Base-by-base conservation (phyloP, 1,140 invertebrate genomes). In the Pollicipes pollicipes region DNA sequence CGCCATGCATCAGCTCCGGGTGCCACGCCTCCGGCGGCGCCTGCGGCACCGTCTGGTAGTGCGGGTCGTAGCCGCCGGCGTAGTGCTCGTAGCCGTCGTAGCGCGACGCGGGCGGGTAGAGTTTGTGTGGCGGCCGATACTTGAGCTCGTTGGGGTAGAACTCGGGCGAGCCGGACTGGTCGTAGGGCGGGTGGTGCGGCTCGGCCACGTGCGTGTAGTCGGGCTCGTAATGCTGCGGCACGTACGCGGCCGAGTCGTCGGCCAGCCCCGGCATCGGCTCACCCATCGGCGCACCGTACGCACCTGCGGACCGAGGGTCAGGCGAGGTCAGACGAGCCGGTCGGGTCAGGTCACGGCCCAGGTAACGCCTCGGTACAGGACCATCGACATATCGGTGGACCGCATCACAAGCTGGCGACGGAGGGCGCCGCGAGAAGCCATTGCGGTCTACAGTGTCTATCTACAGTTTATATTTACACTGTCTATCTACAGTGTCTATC, bases 1-100 rank as follows among this genome's bases (percentile, higher is more conserved):
- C 90, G 71, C 85, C 85, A 58, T 74, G 74, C 26, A 70, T 37
- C 29, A 73, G 70, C 30, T 70, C 71, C 24, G 66, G 70, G 66
- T 69, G 71, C 74, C 74, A 75, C 28, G 72, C 72, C 30, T 75
- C 74, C 64, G 73, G 66, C 26, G 70, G 66, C 26, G 71, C 73
- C 37, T 75, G 74, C 10, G 74, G 73, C 21, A 75, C 72, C 4
- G 73, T 75, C 45, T 75, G 74, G 66, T 74, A 75, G 69, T 75
- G 75, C 45, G 8, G 45, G 13, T 58, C 45, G 45, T 24, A 10
- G 6, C 45, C 45, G 17, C 10, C 45, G 45, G 13, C 45, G 45
- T 10, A 24, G 13, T 21, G 10, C 13, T 58, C 45, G 45, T 58
- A 58, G 45, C 45, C 45, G 10, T 58, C 45, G 45, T 58, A 58